phyloP scores from a whole-genome alignment of 2,113 vertebrate species.

The Takifugu flavidus region DNA sequence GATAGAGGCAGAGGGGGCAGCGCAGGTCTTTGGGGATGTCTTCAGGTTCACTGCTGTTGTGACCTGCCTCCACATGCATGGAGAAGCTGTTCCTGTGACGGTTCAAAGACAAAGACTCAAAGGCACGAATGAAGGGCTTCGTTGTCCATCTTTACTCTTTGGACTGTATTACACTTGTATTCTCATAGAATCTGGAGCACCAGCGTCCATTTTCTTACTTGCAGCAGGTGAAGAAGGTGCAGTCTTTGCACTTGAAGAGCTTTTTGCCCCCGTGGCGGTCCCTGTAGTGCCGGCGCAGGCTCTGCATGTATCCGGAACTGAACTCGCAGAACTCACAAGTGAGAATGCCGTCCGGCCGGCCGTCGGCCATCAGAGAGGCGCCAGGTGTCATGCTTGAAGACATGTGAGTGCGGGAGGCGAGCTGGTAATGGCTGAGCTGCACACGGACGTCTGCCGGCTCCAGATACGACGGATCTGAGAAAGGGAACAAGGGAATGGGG shows the following conservation, averaged over 20 bases:
- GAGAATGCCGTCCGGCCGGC: constrained; percentile 78
- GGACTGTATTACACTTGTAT: too few relatives aligned
- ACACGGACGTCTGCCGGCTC: constrained; percentile 92
- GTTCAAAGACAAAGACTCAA: constrained; percentile 4
- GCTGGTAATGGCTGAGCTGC: constrained; percentile 93
- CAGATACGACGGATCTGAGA: constrained; percentile 82
- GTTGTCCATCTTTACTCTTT: background rate
- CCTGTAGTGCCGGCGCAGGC: constrained; percentile 94
- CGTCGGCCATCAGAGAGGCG: constrained; percentile 67
- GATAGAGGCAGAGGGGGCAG: constrained; percentile 97
- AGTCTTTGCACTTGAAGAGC: constrained; percentile 99
- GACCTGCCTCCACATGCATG: constrained; percentile 93
- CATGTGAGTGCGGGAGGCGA: constrained; percentile 84
- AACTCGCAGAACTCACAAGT: constrained; percentile 99
- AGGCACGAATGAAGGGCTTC: background rate
- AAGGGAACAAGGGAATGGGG: background rate
- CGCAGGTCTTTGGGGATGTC: constrained; percentile 91
- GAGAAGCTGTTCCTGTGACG: constrained; percentile 88
- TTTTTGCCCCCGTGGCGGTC: constrained; percentile 97
- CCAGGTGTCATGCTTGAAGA: constrained; percentile 73
- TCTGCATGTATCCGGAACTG: constrained; percentile 98
- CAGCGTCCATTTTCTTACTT: constrained; percentile 78
- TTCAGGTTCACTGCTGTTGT: constrained; percentile 77
- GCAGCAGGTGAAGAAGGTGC: constrained; percentile 96
- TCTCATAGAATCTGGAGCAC: background rate